Evolutionary conservation across 2,113 vertebrate species (phyloP), one percentile per base, ranked within the genome.

Genomic region (Ochotona curzoniae): DNA sequence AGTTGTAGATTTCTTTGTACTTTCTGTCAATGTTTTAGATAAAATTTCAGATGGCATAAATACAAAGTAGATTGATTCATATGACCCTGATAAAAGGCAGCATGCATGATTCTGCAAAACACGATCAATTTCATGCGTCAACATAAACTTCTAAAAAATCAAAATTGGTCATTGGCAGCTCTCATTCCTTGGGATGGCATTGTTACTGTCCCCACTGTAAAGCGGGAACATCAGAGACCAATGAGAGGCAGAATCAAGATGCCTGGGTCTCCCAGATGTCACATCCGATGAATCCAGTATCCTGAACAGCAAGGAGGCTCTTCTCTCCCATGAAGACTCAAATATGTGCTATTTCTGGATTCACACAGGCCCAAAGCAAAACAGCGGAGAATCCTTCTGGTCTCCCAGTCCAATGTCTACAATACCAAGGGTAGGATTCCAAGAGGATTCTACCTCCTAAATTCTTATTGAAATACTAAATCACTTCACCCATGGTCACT

Each of bases 311-410:
- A 38, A 63, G 26, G 66, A 30, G 32, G 18, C 1, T 7, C 28
- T 57, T 7, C 28, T 57, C 69, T 23, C 63, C 57, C 26, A 0
- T 0, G 8, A 47, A 64, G 10, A 10, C 57, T 71, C 57, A 21
- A 8, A 57, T 0, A 2, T 2, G 26, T 32, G 32, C 83, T 35
- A 15, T 47, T 57, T 85, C 57, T 32, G 14, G 76, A 32, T 23
- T 30, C 44, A 15, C 14, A 3, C 0, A 49, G 61, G 44, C n/a
- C 75, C 61, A 11, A 51, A 49, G 51, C 9, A 15, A 44, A 14
- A 28, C 0, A 8, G 32, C 13, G 8, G 15, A 21, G n/a, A 57
- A 15, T 35, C 35, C 12, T 7, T 9, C 44, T 4, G 1, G 14
- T 15, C 63, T 70, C 61, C 1, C 1, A 0, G 47, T 71, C 44